A percentile compares a stretch with the other conserved stretches of the same genome.
Conservation (phyloP, 2,888 invertebrate genomes). For the Gibbula magus region DNA sequence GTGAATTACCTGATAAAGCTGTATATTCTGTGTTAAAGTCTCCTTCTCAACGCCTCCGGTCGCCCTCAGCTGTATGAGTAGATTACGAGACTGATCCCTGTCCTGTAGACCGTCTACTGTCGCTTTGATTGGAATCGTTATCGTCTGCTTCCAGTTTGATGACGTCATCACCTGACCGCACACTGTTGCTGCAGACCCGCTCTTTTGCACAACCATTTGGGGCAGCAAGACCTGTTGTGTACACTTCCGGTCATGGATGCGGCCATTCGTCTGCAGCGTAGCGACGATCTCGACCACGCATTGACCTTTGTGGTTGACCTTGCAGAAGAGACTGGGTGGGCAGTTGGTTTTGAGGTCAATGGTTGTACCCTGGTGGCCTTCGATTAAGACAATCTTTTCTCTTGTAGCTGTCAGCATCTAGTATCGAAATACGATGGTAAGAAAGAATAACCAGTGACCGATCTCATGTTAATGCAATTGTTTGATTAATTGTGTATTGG, state of each 20-base stretch:
- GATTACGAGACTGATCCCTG: slow-evolving; percentile 43
- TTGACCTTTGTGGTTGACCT: slow-evolving; percentile 51
- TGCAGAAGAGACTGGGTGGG: slow-evolving; percentile 59
- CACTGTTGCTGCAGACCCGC: background rate
- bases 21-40: background rate
- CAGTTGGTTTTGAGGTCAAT: slow-evolving; percentile 51
- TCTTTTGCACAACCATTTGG: slow-evolving; percentile 37
- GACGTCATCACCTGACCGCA: slow-evolving; percentile 51
- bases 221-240: slow-evolving; percentile 40
- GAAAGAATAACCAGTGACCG: background rate
- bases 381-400: slow-evolving; percentile 43
- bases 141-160: slow-evolving; percentile 49
- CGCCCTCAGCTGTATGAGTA: slow-evolving; percentile 33
- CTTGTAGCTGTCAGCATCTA: slow-evolving; percentile 40
- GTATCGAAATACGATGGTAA: background rate
- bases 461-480: background rate
- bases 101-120: slow-evolving; percentile 56
- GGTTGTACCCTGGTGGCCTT: slow-evolving; percentile 46
- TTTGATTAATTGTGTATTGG: background rate
- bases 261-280: slow-evolving; percentile 37
- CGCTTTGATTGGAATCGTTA: slow-evolving; percentile 53
- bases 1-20: background rate
- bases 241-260: slow-evolving; percentile 47
- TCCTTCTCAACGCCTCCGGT: slow-evolving; percentile 26
- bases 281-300: slow-evolving; percentile 58